phyloP scores from a whole-genome alignment of 2,113 vertebrate genomes.

The Cynopterus brachyotis region DNA sequence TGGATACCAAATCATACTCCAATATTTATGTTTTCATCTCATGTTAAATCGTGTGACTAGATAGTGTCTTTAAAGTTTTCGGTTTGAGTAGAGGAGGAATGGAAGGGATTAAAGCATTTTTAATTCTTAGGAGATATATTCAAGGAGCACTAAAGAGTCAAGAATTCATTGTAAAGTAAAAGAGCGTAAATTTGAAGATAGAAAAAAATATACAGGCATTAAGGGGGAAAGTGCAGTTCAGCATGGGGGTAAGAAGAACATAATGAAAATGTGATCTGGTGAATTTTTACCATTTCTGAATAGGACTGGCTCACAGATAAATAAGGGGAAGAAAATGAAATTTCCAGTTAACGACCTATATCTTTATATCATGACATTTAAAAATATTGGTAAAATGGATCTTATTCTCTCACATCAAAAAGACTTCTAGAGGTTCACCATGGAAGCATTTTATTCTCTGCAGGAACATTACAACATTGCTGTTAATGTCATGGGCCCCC shows the following conservation, averaged over 20 bases:
- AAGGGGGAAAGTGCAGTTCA: background rate
- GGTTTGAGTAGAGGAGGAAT: background rate
- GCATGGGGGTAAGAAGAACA: rapidly evolving
- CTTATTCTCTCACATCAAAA: background rate
- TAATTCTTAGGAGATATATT: background rate
- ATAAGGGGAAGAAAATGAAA: background rate
- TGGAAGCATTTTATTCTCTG: background rate
- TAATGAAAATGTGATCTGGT: background rate
- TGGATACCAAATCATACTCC: background rate
- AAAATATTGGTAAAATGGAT: background rate
- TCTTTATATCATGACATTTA: background rate
- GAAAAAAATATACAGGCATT: background rate
- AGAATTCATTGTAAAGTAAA: background rate
- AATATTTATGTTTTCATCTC: background rate
- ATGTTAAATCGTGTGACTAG: background rate
- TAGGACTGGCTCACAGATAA: background rate
- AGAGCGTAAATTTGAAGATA: background rate
- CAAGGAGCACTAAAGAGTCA: background rate
- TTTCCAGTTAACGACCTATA: background rate
- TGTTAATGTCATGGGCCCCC: background rate
- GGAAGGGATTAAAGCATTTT: background rate
- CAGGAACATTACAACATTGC: background rate
- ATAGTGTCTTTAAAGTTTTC: background rate
- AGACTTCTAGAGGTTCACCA: background rate
- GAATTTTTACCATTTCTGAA: background rate